Base-by-base conservation (phyloP, 2,797 vertebrate species). In the Sciurus carolinensis region DNA sequence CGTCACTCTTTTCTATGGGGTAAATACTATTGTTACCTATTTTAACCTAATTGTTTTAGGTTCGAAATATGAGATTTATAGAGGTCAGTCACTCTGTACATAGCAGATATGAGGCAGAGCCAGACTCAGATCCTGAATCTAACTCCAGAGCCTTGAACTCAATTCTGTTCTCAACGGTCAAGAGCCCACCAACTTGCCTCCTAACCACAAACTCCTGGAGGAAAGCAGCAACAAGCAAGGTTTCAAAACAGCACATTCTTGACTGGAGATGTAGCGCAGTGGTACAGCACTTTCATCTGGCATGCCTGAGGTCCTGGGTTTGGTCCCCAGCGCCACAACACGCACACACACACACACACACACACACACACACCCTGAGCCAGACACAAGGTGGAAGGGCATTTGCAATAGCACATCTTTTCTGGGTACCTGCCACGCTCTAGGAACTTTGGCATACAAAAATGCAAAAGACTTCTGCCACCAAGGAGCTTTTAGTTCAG, bases 1-100 rank as follows among this genome's bases (percentile, higher is more conserved):
- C n/a, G 22, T 24, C 17, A 1, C 10, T 44, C 5, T n/a, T 13
- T 39, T 64, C 44, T 7, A 1, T 7, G 7, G 66, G 13, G 0
- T 6, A 8, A 42, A 36, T 30, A 11, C 64, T 75, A 2, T 0
- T 7, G 10, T 10, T 1, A 24, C 28, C 52, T 39, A 7, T 7
- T 5, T 82, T 10, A 1, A 24, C 28, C 52, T 39, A 7, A 1
- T 5, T 79, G 14, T 75, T 22, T 59, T 28, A 15, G 64, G n/a
- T 30, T 26, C 3, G 12, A 94, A 22, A 71, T 36, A 28, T 39
- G 54, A 91, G 57, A 47, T 42, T 66, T 33, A 5, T 64, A 50
- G 66, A 81, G 8, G 17, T 4, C 8, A 0, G 6, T 26, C 52
- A 30, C 59, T 92, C 5, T 20, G 20, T 24, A 22, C 54, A 33